These are phyloP conservation scores for Episyrphus balteatus DNA, from an alignment of 1,140 invertebrate species.

Conservation along the genomic window DNA sequence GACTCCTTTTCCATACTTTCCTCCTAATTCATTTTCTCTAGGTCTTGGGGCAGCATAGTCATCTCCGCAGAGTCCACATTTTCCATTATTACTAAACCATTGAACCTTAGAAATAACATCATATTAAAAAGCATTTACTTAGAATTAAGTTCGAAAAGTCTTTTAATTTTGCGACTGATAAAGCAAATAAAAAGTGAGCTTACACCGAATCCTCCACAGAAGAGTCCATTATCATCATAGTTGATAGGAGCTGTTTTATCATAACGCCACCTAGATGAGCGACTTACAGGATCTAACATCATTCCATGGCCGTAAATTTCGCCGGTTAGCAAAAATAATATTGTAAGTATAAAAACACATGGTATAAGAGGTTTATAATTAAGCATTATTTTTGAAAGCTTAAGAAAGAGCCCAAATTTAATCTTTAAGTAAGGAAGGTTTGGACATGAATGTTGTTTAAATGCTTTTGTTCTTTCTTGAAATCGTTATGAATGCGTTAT, in stretches of 20 bases:
- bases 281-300: conserved; percentile 51
- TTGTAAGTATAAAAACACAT: too few species aligned
- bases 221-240: conserved; percentile 51
- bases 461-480: too few species aligned
- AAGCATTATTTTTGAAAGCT: too few species aligned
- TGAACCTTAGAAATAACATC: conserved; percentile 36
- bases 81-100: conserved; percentile 38
- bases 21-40: conserved; percentile 48
- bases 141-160: background rate
- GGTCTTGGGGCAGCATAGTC: conserved; percentile 39
- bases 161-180: background rate
- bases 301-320: conserved; percentile 47
- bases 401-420: too few species aligned
- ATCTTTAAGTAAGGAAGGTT: too few species aligned
- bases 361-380: too few species aligned
- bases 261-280: conserved; percentile 53
- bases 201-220: conserved; percentile 48
- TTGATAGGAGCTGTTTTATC: conserved; percentile 44
- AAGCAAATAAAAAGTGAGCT: background rate
- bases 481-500: too few species aligned
- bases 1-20: conserved; percentile 45
- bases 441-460: too few species aligned
- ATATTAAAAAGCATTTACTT: background rate
- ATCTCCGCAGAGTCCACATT: conserved; percentile 50
- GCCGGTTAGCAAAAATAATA: too few species aligned